phyloP scores from a whole-genome alignment of 2,113 vertebrate species.

The Macquaria australasica region DNA sequence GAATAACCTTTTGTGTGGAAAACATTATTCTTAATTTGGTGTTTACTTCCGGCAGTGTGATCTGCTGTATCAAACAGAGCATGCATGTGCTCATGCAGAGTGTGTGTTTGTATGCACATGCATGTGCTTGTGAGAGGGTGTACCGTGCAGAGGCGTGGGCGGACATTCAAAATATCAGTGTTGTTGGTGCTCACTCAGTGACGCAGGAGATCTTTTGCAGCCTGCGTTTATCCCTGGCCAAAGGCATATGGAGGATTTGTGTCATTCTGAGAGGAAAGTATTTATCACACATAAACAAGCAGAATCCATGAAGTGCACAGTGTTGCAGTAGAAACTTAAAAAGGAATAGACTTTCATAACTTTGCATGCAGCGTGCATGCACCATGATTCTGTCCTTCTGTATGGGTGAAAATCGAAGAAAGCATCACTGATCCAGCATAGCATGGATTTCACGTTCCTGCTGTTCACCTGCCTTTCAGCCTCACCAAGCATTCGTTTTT shows the following conservation, averaged over 20 bases:
- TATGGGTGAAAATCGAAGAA: background rate
- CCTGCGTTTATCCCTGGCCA: slow-evolving; percentile 30
- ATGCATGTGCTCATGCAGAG: slow-evolving; percentile 16
- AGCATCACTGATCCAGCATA: slow-evolving; percentile 27
- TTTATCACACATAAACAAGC: slow-evolving; percentile 32
- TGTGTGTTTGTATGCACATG: slow-evolving; percentile 15
- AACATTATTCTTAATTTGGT: background rate
- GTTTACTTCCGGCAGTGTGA: slow-evolving; percentile 12
- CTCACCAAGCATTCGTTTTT: slow-evolving; percentile 37
- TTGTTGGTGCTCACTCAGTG: slow-evolving; percentile 34
- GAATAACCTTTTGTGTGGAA: background rate
- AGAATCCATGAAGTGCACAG: background rate
- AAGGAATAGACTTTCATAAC: background rate
- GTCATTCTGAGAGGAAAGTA: slow-evolving; percentile 28
- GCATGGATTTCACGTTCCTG: slow-evolving; percentile 43
- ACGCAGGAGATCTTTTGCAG: slow-evolving; percentile 46
- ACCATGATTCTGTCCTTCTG: background rate
- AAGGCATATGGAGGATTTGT: slow-evolving; percentile 31
- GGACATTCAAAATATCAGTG: slow-evolving; percentile 16
- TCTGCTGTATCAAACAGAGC: slow-evolving; percentile 6
- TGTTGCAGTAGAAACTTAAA: background rate
- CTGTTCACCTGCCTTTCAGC: slow-evolving; percentile 55
- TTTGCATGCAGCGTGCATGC: slow-evolving; percentile 36
- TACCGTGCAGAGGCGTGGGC: slow-evolving; percentile 26
- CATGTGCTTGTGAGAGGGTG: background rate